Base-by-base conservation (phyloP, 1,140 invertebrate genomes). In the Drosophila yakuba region DNA sequence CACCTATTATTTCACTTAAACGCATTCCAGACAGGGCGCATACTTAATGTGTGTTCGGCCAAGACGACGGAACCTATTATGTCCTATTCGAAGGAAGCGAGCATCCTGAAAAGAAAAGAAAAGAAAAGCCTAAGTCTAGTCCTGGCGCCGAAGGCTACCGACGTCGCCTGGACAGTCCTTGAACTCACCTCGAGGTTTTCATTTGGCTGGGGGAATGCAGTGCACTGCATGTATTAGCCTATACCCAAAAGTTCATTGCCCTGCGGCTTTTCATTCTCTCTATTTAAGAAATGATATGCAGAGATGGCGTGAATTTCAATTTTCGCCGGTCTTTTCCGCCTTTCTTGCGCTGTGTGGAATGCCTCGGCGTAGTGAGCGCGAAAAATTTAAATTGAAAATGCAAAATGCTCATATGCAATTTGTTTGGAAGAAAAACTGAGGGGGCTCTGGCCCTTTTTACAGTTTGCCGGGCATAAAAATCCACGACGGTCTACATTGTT, bases 371-470 rank as follows among this genome's bases (percentile, higher is more conserved):
- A 64, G 50, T 35, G 67, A 71, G 76, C 76, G 67, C 44, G 62
- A 73, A 79, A 85, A 85, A 84, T 85, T 71, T 84, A 85, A 84
- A 84, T 80, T 84, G 80, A 85, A 84, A 84, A 76, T 84, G 80
- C 67, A 79, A 84, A 84, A 84, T 84, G 81, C 81, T 84, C 80
- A 85, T 85, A 85, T 84, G 81, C 76, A 84, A 84, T 84, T 85
- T 85, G 80, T 80, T 84, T 76, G 76, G 41, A 36, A 47, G 36
- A 58, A 44, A 50, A 44, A 28, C 48, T 43, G 55, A 35, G 44
- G 55, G 64, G 64, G 74, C 57, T 47, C 64, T 50, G 68, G 72
- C 68, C 25, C 61, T 74, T 74, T 74, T 57, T 72, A 80, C 80
- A 76, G 76, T 71, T 83, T 83, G 58, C 62, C 54, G 79, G 69